These are phyloP conservation scores for Pseudomyrmex pallidus DNA, from an alignment of 1,140 invertebrate species.

Conservation along the genomic window DNA sequence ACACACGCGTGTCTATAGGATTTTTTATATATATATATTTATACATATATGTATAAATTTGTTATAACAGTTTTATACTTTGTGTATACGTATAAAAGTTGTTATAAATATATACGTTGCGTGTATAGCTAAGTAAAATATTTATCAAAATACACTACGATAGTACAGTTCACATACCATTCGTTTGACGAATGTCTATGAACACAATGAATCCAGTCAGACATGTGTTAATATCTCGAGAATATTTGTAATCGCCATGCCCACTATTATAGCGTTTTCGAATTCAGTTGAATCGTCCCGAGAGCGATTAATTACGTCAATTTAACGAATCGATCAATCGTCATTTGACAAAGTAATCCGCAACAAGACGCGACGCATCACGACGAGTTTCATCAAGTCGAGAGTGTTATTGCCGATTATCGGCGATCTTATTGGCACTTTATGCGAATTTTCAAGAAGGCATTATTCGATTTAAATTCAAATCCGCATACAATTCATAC, in stretches of 20 bases:
- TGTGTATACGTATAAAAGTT: slow-evolving; percentile 53
- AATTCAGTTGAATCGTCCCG: too few relatives aligned
- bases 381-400: slow-evolving; percentile 99
- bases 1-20: slow-evolving; percentile 40
- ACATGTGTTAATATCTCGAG: neutral
- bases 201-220: slow-evolving; percentile 23
- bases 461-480: slow-evolving; percentile 97
- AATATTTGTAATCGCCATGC: too few relatives aligned
- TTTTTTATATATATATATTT: slow-evolving; percentile 59
- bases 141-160: slow-evolving; percentile 22
- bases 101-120: slow-evolving; percentile 47
- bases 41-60: slow-evolving; percentile 24
- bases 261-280: too few relatives aligned
- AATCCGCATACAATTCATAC: slow-evolving; percentile 99
- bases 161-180: neutral
- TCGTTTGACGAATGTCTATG: slow-evolving; percentile 10
- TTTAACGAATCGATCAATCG: too few relatives aligned
- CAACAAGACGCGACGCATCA: slow-evolving; percentile 99
- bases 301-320: too few relatives aligned
- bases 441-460: slow-evolving; percentile 98
- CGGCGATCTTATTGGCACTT: slow-evolving; percentile 95
- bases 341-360: slow-evolving; percentile 97
- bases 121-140: neutral
- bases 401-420: slow-evolving; percentile 97
- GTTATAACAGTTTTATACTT: slow-evolving; percentile 61